Evolutionary conservation across 2,888 invertebrate species (phyloP).

Genomic region (Mythimna loreyi): DNA sequence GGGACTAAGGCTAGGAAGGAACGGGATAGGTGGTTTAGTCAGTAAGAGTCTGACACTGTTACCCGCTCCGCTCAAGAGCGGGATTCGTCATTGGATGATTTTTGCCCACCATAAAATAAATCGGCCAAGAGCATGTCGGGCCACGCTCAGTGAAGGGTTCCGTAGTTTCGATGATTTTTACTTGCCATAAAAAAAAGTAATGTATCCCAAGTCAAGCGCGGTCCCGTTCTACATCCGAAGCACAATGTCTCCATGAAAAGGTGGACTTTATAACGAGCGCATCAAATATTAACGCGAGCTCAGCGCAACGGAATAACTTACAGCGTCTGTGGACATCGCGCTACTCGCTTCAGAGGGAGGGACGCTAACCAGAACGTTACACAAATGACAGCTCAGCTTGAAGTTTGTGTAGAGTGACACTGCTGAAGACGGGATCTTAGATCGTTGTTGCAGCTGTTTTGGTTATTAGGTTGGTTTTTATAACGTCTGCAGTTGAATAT

Average conservation of each 20-base stretch:
- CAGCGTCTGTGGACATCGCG: slow-evolving; percentile 42
- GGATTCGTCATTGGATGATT: too few relatives aligned
- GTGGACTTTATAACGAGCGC: slow-evolving; percentile 62
- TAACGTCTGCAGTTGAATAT: too few relatives aligned
- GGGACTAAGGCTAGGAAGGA: too few relatives aligned
- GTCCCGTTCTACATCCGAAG: neutral
- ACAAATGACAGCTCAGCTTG: slow-evolving; percentile 11
- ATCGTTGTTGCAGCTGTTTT: neutral
- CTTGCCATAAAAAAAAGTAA: too few relatives aligned
- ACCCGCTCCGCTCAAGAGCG: too few relatives aligned
- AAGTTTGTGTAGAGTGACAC: slow-evolving; percentile 12
- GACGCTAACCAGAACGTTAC: slow-evolving; percentile 31
- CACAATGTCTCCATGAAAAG: slow-evolving; percentile 39
- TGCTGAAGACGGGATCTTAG: neutral
- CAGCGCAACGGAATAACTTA: slow-evolving; percentile 49
- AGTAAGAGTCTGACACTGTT: too few relatives aligned
- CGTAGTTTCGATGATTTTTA: too few relatives aligned
- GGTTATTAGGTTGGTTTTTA: too few relatives aligned
- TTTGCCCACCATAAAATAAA: too few relatives aligned
- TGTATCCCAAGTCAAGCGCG: neutral
- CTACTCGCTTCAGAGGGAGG: slow-evolving; percentile 35
- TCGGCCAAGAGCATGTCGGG: too few relatives aligned
- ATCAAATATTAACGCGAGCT: slow-evolving; percentile 59
- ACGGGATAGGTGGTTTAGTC: too few relatives aligned
- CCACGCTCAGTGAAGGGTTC: too few relatives aligned